These are phyloP conservation scores for Orchestia grillus DNA, from an alignment of 1,140 invertebrate genomes.

Conservation along the genomic window DNA sequence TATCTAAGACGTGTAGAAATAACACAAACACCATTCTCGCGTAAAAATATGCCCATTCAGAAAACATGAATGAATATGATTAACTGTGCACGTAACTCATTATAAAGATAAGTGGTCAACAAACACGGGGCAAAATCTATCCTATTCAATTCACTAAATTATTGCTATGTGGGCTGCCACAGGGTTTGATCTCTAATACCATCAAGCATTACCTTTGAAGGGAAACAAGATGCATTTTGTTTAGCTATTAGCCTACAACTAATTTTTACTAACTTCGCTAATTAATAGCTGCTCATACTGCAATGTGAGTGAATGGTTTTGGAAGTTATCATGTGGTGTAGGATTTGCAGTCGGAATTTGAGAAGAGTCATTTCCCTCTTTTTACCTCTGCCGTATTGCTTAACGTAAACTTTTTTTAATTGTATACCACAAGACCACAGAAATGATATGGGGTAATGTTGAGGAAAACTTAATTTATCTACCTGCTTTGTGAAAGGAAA, in stretches of 20 bases:
- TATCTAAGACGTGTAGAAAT: background rate
- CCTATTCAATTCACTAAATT: background rate
- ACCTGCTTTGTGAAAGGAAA: too few species aligned
- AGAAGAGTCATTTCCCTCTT: background rate
- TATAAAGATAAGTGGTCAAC: background rate
- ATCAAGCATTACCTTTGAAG: background rate
- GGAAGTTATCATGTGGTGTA: background rate
- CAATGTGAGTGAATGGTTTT: background rate
- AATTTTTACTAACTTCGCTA: background rate
- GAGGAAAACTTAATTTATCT: too few species aligned
- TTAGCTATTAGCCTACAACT: background rate
- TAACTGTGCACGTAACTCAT: background rate
- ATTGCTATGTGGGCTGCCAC: background rate
- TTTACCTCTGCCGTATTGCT: background rate
- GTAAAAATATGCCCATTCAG: background rate
- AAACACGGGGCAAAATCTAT: background rate
- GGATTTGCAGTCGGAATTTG: too few species aligned
- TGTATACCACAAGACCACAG: background rate
- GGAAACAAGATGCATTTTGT: background rate
- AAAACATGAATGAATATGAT: background rate
- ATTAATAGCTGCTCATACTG: background rate
- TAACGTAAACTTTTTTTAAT: background rate
- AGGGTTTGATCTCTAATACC: background rate
- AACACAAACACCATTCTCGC: background rate
- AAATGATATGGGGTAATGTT: too few species aligned